These are phyloP conservation scores for Vandiemenella viatica DNA, from an alignment of 2,888 invertebrate genomes.

Conservation along the genomic window DNA sequence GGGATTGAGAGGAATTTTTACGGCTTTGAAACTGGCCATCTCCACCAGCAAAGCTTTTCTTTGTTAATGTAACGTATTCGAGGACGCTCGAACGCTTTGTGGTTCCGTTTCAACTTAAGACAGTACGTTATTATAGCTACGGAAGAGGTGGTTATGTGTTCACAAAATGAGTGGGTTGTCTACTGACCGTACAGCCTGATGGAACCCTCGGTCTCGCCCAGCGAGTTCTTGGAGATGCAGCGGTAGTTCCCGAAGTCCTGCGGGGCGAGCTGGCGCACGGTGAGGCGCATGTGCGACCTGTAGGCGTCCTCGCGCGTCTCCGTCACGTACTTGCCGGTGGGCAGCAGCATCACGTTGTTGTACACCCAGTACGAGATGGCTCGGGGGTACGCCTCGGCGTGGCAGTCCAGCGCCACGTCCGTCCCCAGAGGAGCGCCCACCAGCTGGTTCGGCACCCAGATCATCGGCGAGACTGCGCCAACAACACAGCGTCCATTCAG, in stretches of 20 bases:
- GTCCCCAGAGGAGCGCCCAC: conserved; percentile 82
- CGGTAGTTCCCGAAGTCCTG: conserved; percentile 83
- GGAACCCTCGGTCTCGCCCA: conserved; percentile 86
- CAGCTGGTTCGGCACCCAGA: conserved; percentile 86
- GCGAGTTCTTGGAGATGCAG: conserved; percentile 85
- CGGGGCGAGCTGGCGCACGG: conserved; percentile 65
- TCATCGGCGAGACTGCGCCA: conserved; percentile 75
- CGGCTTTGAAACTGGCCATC: too few species aligned
- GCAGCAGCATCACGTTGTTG: conserved; percentile 76
- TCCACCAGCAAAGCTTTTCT: too few species aligned
- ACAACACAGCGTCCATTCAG: too few species aligned
- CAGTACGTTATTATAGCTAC: too few species aligned
- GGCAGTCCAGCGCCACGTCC: conserved; percentile 83
- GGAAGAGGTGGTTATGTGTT: too few species aligned
- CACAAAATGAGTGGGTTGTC: too few species aligned
- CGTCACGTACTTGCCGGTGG: conserved; percentile 74
- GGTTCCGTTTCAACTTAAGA: too few species aligned
- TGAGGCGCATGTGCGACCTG: conserved; percentile 77
- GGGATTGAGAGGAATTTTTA: too few species aligned
- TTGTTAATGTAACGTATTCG: too few species aligned
- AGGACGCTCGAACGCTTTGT: too few species aligned
- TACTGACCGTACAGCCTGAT: conserved; percentile 72
- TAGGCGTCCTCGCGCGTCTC: conserved; percentile 75
- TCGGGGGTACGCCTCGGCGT: conserved; percentile 80
- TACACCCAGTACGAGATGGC: conserved; percentile 89